Evolutionary conservation across 2,888 invertebrate species (phyloP).

Genomic region (Arctia plantaginis): DNA sequence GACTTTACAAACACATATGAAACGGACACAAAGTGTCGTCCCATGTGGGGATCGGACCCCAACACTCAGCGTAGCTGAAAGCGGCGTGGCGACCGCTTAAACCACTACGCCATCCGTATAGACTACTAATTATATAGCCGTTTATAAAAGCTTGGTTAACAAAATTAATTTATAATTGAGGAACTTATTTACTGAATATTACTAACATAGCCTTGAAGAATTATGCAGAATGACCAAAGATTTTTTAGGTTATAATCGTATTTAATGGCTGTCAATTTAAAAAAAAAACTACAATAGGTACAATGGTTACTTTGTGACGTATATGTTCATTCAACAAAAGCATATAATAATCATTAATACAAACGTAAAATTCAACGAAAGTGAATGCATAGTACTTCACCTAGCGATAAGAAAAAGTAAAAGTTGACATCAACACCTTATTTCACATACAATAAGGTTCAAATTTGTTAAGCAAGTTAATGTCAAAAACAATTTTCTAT

Average conservation of each 20-base stretch:
- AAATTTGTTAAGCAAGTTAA: conserved; percentile 45
- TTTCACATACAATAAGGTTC: conserved; percentile 51
- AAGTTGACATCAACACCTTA: conserved; percentile 51
- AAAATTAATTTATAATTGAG: background rate
- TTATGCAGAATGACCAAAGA: background rate
- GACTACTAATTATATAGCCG: background rate
- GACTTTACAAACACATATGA: too few species aligned
- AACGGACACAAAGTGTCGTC: too few species aligned
- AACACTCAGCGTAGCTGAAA: too few species aligned
- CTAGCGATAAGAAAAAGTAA: conserved; percentile 66
- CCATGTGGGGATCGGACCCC: too few species aligned
- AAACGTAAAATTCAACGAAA: conserved; percentile 59
- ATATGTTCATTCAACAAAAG: conserved; percentile 18
- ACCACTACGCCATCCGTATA: too few species aligned
- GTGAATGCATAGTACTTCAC: conserved; percentile 66
- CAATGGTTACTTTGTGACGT: background rate
- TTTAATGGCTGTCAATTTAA: background rate
- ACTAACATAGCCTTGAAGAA: background rate
- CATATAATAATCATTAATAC: conserved; percentile 19
- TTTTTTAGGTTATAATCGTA: background rate
- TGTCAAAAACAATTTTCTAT: conserved; percentile 60
- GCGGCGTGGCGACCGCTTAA: too few species aligned
- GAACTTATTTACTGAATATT: background rate
- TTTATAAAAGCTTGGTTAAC: background rate
- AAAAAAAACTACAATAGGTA: background rate